phyloP scores from a whole-genome alignment of 2,113 vertebrate genomes.

The Circaetus gallicus region DNA sequence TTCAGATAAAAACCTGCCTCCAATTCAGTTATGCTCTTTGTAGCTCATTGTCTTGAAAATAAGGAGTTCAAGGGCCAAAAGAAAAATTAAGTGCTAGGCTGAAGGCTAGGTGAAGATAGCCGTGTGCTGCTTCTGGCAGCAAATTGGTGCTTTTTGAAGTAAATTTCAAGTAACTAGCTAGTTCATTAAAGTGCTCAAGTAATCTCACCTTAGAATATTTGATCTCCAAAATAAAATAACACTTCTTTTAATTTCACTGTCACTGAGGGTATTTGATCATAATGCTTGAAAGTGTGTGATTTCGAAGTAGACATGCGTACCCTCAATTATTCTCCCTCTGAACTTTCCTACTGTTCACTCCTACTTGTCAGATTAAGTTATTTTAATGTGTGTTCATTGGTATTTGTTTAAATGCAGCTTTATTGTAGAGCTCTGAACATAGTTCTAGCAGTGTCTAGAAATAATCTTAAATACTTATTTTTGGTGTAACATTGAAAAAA shows the following conservation, averaged over 20 bases:
- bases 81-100: not conserved
- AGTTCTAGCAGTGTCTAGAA: not conserved
- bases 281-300: not conserved
- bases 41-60: not conserved
- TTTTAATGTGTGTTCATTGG: not conserved
- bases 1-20: not conserved
- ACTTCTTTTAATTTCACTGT: not conserved
- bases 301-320: not conserved
- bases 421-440: not conserved
- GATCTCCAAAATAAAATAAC: conserved; percentile 26
- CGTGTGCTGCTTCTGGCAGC: not conserved
- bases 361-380: not conserved
- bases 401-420: not conserved
- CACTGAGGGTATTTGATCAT: conserved; percentile 16
- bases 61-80: not conserved
- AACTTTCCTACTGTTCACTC: not conserved
- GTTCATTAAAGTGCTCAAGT: not conserved
- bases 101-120: not conserved
- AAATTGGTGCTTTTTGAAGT: conserved; percentile 9
- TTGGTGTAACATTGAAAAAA: not conserved
- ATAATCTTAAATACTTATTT: not conserved
- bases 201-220: not conserved
- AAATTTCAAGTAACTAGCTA: not conserved
- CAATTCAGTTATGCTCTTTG: not conserved
- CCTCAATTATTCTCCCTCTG: not conserved